These are phyloP conservation scores for Scaptomyza caliginosa DNA, from an alignment of 2,888 invertebrate genomes.

Conservation along the genomic window DNA sequence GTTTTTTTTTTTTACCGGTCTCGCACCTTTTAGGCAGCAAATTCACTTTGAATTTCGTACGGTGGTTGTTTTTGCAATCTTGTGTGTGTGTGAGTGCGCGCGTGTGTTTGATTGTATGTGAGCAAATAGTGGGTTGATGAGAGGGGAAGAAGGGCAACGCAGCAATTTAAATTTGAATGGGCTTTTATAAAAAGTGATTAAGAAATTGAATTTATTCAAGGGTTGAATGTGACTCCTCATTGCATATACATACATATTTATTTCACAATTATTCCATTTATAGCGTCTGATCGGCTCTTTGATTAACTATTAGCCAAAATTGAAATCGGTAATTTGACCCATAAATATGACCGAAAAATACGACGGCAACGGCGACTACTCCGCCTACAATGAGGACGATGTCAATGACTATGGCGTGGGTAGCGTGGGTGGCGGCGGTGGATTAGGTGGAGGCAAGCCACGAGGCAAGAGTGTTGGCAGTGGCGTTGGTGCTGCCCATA, in stretches of 20 bases:
- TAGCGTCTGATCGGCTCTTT: constrained; percentile 25
- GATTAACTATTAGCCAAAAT: constrained; percentile 31
- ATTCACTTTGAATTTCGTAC: constrained; percentile 57
- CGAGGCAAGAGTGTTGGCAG: constrained; percentile 66
- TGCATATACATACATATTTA: neutral
- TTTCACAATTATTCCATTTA: constrained; percentile 36
- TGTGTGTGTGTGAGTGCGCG: constrained; percentile 9
- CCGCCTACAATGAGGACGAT: constrained; percentile 82
- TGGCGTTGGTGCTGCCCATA: constrained; percentile 77
- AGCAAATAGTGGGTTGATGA: constrained; percentile 31
- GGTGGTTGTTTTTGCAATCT: constrained; percentile 66
- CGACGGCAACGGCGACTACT: constrained; percentile 84
- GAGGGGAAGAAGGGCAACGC: neutral
- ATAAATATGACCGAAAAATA: constrained; percentile 83
- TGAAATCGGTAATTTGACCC: constrained; percentile 30
- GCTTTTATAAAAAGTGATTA: constrained; percentile 37
- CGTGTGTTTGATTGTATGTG: constrained; percentile 8
- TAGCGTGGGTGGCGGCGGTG: constrained; percentile 30
- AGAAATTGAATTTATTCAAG: constrained; percentile 15
- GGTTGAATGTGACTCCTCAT: constrained; percentile 13
- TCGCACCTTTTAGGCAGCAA: constrained; percentile 45
- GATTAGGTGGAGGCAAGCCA: constrained; percentile 47
- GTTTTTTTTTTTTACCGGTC: constrained; percentile 35
- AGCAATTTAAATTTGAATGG: constrained; percentile 50
- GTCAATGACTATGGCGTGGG: constrained; percentile 76